Conservation (phyloP, 2,888 invertebrate species). For the Spilarctia lutea region DNA sequence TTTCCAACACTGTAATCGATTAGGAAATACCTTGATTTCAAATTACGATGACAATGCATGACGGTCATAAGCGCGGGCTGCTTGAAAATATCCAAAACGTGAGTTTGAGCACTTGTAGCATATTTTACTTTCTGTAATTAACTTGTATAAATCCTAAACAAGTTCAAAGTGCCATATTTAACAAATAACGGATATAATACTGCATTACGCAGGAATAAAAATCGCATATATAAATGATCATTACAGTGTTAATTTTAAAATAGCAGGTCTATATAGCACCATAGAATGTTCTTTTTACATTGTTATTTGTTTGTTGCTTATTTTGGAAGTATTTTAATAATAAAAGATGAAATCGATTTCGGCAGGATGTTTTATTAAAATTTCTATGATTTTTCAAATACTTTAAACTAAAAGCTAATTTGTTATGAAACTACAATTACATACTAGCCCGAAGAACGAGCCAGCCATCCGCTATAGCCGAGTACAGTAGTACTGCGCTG, state of each 20-base stretch:
- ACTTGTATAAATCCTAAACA: conserved; percentile 49
- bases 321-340: conserved; percentile 84
- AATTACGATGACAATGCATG: conserved; percentile 2
- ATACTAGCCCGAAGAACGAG: conserved; percentile 17
- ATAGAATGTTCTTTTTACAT: conserved; percentile 79
- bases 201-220: conserved; percentile 45
- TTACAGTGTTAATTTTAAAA: conserved; percentile 73
- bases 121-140: conserved; percentile 48
- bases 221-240: conserved; percentile 52
- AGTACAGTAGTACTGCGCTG: conserved; percentile 22
- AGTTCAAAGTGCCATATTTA: conserved; percentile 66
- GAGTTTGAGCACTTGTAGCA: conserved; percentile 44
- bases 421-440: conserved; percentile 49
- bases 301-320: conserved; percentile 87
- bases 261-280: conserved; percentile 73
- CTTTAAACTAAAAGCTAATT: conserved; percentile 62
- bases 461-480: conserved; percentile 16
- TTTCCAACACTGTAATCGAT: conserved; percentile 74
- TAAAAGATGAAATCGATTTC: conserved; percentile 75
- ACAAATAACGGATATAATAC: conserved; percentile 48
- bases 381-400: conserved; percentile 68
- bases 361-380: conserved; percentile 79
- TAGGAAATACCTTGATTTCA: conserved; percentile 30
- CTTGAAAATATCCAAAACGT: conserved; percentile 33
- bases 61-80: conserved; percentile 32